Evolutionary conservation across 2,888 invertebrate species (phyloP), one percentile per base, ranked within the genome.

Genomic region (Callyntrura guangdongensis): DNA sequence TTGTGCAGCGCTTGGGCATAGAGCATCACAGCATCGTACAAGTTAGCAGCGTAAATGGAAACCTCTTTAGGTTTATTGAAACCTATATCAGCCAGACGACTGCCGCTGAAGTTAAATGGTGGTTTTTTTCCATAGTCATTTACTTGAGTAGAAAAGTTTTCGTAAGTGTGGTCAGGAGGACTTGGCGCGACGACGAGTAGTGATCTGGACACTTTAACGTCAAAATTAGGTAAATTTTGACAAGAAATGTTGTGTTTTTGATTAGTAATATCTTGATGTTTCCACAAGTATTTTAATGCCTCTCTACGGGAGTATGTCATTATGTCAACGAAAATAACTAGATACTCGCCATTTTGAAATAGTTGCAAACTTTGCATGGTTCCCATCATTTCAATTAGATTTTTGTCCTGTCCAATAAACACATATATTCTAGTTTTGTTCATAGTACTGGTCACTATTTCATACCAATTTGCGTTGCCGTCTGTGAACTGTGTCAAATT

Each of bases 241-340:
- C 94, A 93, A 0, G 83, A 64, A 59, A 93, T 89, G 20, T 89
- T 81, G 12, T 90, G 56, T 20, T 88, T 85, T 14, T 92, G 74
- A 20, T 86, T 89, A 20, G 83, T 79, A n/a, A 92, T 92, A 25
- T 92, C 92, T 47, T 93, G 93, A 25, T 92, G 92, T 97, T 97
- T 97, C 96, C 97, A 97, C 94, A 98, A 96, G 96, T 98, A 98
- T 95, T 93, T 97, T 94, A 96, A 95, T 64, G 97, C 97, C 95
- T 97, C 97, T 94, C 95, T 96, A 0, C 96, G 96, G 20, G 97
- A 96, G 95, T 97, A 98, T n/a, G 97, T 97, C 96, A 97, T 97
- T 96, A 97, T 98, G 95, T 99, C 99, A 20, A 99, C 98, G 95
- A 97, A 98, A 94, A 99, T 98, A 91, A 99, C 98, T 96, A 98